These are phyloP conservation scores for Limnothrissa miodon DNA, from an alignment of 2,113 vertebrate genomes.

Conservation along the genomic window DNA sequence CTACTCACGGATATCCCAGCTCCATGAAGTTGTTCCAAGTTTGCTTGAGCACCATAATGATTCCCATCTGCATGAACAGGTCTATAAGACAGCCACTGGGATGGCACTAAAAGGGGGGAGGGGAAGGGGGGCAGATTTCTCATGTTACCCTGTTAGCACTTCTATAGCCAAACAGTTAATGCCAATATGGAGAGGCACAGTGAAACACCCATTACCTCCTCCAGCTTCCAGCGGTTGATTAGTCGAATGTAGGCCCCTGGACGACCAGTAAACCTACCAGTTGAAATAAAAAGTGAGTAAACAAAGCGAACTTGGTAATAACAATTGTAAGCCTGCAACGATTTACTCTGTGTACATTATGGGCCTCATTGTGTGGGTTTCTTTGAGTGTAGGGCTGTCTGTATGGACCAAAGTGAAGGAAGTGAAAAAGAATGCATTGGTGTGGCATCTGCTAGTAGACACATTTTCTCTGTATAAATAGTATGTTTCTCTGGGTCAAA, in stretches of 20 bases:
- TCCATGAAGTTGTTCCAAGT: slow-evolving; percentile 99
- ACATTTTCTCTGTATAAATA: too few species aligned
- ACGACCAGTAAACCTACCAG: slow-evolving; percentile 89
- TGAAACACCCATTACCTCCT: slow-evolving; percentile 81
- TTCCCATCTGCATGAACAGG: slow-evolving; percentile 97
- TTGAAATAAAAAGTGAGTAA: not conserved
- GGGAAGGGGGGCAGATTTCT: slow-evolving; percentile 36
- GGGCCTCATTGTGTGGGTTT: too few species aligned
- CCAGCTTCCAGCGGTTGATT: slow-evolving; percentile 95
- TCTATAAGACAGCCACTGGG: slow-evolving; percentile 98
- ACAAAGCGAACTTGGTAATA: not conserved
- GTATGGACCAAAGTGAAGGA: too few species aligned
- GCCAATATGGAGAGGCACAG: not conserved
- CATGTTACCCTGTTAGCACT: slow-evolving; percentile 1
- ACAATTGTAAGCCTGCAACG: not conserved
- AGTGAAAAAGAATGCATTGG: too few species aligned
- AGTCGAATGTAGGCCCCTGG: slow-evolving; percentile 98
- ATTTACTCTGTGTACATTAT: too few species aligned
- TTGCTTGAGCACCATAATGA: slow-evolving; percentile 99
- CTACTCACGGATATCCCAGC: slow-evolving; percentile 90
- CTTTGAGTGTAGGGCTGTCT: too few species aligned
- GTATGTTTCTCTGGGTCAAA: too few species aligned
- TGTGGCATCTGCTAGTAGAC: too few species aligned
- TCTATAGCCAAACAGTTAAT: not conserved
- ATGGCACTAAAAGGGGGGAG: slow-evolving; percentile 79